Evolutionary conservation across 2,888 invertebrate genomes (phyloP).

Genomic region (Beris chalybata): DNA sequence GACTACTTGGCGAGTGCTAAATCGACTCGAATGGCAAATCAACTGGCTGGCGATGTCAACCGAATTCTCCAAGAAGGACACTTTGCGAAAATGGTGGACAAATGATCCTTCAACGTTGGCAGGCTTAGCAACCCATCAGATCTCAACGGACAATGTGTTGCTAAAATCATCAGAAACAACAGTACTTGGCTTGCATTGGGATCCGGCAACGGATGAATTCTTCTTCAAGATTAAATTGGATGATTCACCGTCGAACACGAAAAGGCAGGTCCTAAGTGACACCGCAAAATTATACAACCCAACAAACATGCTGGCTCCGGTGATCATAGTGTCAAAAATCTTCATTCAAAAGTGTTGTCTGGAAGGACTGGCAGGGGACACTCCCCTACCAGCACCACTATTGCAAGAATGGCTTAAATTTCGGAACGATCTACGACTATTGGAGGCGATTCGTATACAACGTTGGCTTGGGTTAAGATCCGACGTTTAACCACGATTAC

Average conservation of each 20-base stretch:
- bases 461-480: slow-evolving; percentile 27
- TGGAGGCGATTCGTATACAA: slow-evolving; percentile 29
- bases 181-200: too few species aligned
- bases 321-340: too few species aligned
- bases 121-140: background rate
- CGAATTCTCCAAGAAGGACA: background rate
- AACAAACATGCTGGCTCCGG: too few species aligned
- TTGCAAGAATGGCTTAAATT: slow-evolving; percentile 30
- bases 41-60: too few species aligned
- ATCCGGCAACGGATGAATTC: too few species aligned
- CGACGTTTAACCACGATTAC: background rate
- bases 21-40: too few species aligned
- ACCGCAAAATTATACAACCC: too few species aligned
- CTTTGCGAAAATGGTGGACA: slow-evolving; percentile 7
- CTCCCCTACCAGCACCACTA: slow-evolving; percentile 25
- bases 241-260: too few species aligned
- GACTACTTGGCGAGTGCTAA: too few species aligned
- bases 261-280: too few species aligned
- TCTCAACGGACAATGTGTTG: background rate
- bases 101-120: slow-evolving; percentile 19
- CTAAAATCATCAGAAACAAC: slow-evolving; percentile 3
- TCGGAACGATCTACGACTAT: slow-evolving; percentile 14
- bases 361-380: background rate
- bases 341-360: background rate
- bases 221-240: too few species aligned